Evolutionary conservation across 2,113 vertebrate genomes (phyloP).

Genomic region (Heterocephalus glaber): DNA sequence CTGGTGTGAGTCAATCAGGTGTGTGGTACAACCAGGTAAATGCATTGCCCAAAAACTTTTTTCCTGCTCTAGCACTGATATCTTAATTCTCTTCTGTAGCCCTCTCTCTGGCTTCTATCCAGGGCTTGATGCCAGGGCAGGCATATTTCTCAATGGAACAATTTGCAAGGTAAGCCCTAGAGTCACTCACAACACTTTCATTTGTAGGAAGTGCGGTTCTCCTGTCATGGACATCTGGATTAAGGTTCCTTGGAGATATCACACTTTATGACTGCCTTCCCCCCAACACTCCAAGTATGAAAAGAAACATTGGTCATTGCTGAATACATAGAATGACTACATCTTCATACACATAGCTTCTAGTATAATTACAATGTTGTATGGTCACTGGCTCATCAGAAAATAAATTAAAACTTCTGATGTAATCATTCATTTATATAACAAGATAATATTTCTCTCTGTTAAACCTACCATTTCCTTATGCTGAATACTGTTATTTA

Average conservation of each 20-base stretch:
- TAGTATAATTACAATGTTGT: background rate
- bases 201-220: background rate
- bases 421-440: background rate
- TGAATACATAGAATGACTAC: background rate
- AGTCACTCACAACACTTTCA: background rate
- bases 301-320: background rate
- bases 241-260: background rate
- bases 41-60: background rate
- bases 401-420: constrained; percentile 23
- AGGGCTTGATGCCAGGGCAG: constrained; percentile 36
- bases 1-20: background rate
- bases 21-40: background rate
- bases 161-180: constrained; percentile 51
- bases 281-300: background rate
- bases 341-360: background rate
- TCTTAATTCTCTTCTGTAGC: constrained; percentile 19
- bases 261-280: background rate
- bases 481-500: background rate
- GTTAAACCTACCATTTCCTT: background rate
- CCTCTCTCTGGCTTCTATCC: constrained; percentile 32
- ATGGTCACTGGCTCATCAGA: background rate
- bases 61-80: background rate
- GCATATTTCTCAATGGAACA: constrained; percentile 46
- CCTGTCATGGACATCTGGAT: background rate
- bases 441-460: background rate